These are phyloP conservation scores for Argya squamiceps DNA, from an alignment of 2,797 vertebrate genomes.

Conservation along the genomic window DNA sequence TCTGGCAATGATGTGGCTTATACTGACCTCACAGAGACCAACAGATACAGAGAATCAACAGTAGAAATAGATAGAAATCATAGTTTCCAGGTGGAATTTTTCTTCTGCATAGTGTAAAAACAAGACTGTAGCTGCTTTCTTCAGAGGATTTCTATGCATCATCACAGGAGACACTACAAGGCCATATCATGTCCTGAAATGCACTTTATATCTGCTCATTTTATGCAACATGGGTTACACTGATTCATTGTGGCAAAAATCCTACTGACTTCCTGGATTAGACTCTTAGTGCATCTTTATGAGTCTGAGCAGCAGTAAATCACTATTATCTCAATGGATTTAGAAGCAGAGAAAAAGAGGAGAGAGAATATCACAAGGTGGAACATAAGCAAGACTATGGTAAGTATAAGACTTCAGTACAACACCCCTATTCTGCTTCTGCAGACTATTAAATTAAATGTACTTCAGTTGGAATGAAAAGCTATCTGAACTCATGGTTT, in stretches of 20 bases:
- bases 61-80: not conserved
- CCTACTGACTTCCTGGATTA: slow-evolving; percentile 8
- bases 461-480: not conserved
- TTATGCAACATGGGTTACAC: not conserved
- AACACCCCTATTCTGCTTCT: not conserved
- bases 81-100: not conserved
- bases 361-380: not conserved
- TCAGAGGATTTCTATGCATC: not conserved
- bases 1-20: not conserved
- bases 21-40: not conserved
- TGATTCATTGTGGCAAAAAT: slow-evolving; percentile 31
- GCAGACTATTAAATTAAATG: not conserved
- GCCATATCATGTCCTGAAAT: not conserved
- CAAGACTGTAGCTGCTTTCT: not conserved
- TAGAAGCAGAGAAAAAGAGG: not conserved
- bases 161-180: not conserved
- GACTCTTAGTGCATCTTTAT: not conserved
- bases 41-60: not conserved
- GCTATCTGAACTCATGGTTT: not conserved
- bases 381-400: not conserved
- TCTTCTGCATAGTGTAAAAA: not conserved
- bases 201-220: not conserved
- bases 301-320: not conserved
- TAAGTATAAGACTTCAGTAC: not conserved
- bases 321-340: not conserved